Percentiles rank a stretch among this genome's conserved stretches.
phyloP scores from a whole-genome alignment of 2,888 invertebrate species.

The Cryptosula pallasiana region DNA sequence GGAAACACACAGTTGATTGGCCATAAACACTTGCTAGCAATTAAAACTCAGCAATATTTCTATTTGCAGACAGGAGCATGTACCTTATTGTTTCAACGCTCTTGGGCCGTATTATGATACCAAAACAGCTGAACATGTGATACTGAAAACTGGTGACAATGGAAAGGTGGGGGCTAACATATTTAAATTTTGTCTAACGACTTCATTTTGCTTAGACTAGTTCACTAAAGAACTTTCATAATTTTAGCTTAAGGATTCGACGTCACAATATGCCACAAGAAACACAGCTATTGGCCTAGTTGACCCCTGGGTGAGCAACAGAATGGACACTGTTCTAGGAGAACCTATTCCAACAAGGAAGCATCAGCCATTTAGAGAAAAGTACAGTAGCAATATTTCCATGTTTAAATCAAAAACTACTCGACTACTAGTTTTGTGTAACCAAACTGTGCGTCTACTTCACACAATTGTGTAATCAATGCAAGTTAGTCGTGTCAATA shows the following conservation, averaged over 20 bases:
- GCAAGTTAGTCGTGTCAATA: no score
- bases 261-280: constrained; percentile 34
- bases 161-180: neutral
- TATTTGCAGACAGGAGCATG: constrained; percentile 35
- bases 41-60: no score
- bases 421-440: no score
- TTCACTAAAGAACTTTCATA: neutral
- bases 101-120: constrained; percentile 46
- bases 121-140: constrained; percentile 36
- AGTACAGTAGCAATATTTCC: neutral
- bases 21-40: no score
- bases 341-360: constrained; percentile 24
- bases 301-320: constrained; percentile 45
- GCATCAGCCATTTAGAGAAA: constrained; percentile 7
- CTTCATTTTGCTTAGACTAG: no score
- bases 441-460: no score
- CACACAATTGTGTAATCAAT: no score
- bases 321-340: constrained; percentile 37
- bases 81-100: constrained; percentile 42
- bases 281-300: constrained; percentile 44
- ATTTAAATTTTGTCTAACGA: no score
- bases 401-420: no score
- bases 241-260: neutral
- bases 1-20: no score
- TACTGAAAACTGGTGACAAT: constrained; percentile 38